Conservation (phyloP, 2,113 vertebrate genomes). For the Rafetus swinhoei region DNA sequence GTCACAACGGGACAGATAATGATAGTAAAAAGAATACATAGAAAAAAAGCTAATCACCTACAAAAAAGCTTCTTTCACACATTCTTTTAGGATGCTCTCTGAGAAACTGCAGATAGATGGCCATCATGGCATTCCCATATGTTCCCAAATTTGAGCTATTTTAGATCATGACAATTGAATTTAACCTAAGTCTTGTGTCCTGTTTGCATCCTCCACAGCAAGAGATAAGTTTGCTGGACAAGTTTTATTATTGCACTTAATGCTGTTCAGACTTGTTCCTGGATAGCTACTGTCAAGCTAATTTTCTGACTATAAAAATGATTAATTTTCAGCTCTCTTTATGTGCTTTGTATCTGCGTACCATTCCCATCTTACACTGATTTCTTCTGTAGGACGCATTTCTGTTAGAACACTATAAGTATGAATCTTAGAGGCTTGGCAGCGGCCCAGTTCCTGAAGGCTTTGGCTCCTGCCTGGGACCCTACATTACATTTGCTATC, state of each 20-base stretch:
- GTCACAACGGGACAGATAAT: too few species aligned
- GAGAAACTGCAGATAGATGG: accelerated
- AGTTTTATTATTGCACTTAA: background rate
- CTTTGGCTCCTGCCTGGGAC: background rate
- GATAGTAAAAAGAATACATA: background rate
- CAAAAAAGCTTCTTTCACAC: background rate
- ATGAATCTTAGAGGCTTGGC: background rate
- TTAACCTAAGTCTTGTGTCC: background rate
- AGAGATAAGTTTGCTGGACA: background rate
- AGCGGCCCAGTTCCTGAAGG: background rate
- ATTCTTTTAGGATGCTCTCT: background rate
- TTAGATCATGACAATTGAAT: background rate
- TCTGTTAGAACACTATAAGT: background rate
- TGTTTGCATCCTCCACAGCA: background rate
- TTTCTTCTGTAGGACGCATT: background rate
- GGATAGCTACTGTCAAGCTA: background rate
- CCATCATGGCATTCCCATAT: background rate
- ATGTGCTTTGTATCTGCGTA: background rate
- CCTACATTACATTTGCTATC: background rate
- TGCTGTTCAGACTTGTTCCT: background rate
- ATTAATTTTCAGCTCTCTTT: background rate
- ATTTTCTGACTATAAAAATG: background rate
- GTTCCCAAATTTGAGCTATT: background rate
- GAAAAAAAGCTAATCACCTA: background rate
- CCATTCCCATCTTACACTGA: background rate